Conservation (phyloP, 2,113 vertebrate species). For the Protomyctophum bolini region DNA sequence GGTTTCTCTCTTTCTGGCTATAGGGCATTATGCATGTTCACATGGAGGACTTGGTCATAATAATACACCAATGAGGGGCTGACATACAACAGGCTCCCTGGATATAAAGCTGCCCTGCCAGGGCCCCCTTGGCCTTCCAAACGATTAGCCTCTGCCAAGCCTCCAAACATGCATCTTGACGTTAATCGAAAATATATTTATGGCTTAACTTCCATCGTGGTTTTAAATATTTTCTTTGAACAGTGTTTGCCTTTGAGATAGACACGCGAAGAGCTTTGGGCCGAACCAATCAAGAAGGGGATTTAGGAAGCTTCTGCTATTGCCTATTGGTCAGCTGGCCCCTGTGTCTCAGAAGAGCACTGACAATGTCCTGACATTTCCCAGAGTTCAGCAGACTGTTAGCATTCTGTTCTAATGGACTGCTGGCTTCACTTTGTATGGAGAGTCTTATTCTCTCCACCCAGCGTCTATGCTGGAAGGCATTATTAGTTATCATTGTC, state of each 20-base stretch:
- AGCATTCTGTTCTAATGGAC: constrained; percentile 66
- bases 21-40: constrained; percentile 34
- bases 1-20: constrained; percentile 3
- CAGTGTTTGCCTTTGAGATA: constrained; percentile 46
- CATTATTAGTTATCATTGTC: constrained; percentile 61
- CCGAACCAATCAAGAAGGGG: constrained; percentile 43
- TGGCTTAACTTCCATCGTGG: constrained; percentile 47
- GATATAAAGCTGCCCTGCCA: constrained; percentile 24
- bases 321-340: constrained; percentile 32
- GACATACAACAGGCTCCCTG: constrained; percentile 50
- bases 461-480: constrained; percentile 30
- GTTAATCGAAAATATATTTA: constrained; percentile 53
- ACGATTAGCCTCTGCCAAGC: constrained; percentile 48
- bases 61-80: constrained; percentile 42
- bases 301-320: constrained; percentile 49
- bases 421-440: constrained; percentile 44
- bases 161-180: constrained; percentile 46
- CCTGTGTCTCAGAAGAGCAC: constrained; percentile 35
- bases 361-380: constrained; percentile 70
- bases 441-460: constrained; percentile 33
- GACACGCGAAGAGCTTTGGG: constrained; percentile 34
- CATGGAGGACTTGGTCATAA: constrained; percentile 46
- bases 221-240: constrained; percentile 54
- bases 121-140: constrained; percentile 1
- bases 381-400: constrained; percentile 62